phyloP scores from a whole-genome alignment of 1,140 invertebrate species.

The Drosophila suzukii region DNA sequence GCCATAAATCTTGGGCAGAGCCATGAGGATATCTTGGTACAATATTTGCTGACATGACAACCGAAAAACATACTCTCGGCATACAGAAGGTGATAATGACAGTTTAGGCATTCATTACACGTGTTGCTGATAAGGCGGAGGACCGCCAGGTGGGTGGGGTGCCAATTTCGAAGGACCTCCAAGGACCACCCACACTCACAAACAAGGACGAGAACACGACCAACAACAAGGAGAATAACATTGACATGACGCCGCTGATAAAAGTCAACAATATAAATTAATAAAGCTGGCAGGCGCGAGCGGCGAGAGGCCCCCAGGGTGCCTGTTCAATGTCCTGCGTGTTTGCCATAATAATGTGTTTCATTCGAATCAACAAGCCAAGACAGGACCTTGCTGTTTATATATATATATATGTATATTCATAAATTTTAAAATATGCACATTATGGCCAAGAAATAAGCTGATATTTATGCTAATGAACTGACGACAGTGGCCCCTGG shows the following conservation, averaged over 20 bases:
- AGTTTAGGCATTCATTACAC: slow-evolving; percentile 84
- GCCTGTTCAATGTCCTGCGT: slow-evolving; percentile 66
- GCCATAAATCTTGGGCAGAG: slow-evolving; percentile 55
- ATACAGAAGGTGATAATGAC: slow-evolving; percentile 78
- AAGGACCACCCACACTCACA: neutral
- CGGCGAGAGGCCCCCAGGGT: slow-evolving; percentile 49
- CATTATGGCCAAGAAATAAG: slow-evolving; percentile 76
- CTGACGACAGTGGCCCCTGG: slow-evolving; percentile 55
- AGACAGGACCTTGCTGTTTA: slow-evolving; percentile 24
- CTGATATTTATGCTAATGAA: slow-evolving; percentile 82
- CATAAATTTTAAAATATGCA: slow-evolving; percentile 74
- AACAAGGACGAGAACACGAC: slow-evolving; percentile 4
- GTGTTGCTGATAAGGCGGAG: slow-evolving; percentile 76
- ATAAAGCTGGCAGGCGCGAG: slow-evolving; percentile 74
- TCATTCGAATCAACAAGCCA: slow-evolving; percentile 79
- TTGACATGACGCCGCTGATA: slow-evolving; percentile 73
- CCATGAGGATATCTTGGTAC: slow-evolving; percentile 64
- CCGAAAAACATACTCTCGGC: slow-evolving; percentile 66
- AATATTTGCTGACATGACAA: slow-evolving; percentile 83
- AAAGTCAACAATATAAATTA: slow-evolving; percentile 83
- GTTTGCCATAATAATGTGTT: slow-evolving; percentile 81
- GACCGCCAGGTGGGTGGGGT: slow-evolving; percentile 5
- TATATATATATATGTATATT: slow-evolving; percentile 47
- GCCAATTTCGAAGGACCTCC: neutral
- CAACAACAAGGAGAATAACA: slow-evolving; percentile 16